A percentile compares a stretch with the other conserved stretches of the same genome.
Evolutionary conservation across 2,797 vertebrate genomes (phyloP).

Genomic region (Chelon labrosus): DNA sequence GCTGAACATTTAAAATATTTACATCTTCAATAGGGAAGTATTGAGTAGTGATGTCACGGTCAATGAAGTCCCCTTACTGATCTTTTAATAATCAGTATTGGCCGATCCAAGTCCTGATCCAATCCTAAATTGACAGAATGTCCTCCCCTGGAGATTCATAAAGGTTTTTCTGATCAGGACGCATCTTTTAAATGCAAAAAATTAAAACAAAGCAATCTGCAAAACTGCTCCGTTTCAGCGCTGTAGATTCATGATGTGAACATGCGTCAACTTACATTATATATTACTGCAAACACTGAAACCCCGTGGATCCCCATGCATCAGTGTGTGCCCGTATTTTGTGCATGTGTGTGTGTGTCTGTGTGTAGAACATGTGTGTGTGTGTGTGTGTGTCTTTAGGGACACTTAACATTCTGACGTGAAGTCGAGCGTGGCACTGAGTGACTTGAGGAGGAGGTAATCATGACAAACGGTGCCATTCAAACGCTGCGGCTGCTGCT

Average conservation of each 20-base stretch:
- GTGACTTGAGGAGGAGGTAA: constrained; percentile 33
- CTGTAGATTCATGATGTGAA: neutral
- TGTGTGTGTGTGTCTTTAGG: constrained; percentile 15
- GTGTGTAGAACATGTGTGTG: neutral
- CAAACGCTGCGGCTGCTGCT: neutral
- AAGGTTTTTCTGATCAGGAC: too few relatives aligned
- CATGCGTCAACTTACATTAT: neutral
- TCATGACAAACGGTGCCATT: constrained; percentile 41
- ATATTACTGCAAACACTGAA: neutral
- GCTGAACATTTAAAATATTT: too few relatives aligned
- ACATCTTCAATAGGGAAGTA: too few relatives aligned
- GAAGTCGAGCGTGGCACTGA: constrained; percentile 22
- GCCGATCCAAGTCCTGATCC: too few relatives aligned
- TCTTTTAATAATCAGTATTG: too few relatives aligned
- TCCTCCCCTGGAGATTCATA: too few relatives aligned
- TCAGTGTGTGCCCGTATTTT: neutral
- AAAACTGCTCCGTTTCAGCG: neutral
- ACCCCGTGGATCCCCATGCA: neutral
- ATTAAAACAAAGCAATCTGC: neutral
- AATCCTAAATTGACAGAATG: too few relatives aligned
- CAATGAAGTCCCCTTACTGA: too few relatives aligned
- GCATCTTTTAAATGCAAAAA: too few relatives aligned
- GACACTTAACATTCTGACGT: constrained; percentile 25
- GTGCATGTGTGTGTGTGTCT: neutral
- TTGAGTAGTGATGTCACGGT: too few relatives aligned